Conservation (phyloP, 2,888 invertebrate genomes). For the Ditula angustiorana region DNA sequence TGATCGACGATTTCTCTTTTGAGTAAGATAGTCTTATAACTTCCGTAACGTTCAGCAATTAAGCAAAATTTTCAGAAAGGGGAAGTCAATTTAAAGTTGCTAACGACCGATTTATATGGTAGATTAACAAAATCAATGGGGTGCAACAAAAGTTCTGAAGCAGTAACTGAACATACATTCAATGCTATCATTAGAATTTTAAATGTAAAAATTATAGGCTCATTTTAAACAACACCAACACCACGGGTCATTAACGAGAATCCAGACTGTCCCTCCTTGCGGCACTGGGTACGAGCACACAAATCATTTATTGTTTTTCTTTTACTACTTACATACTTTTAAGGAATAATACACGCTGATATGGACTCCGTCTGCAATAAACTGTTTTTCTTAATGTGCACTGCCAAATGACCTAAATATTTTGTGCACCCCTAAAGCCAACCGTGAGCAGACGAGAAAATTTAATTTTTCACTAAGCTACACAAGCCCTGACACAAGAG, state of each 20-base stretch:
- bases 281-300: too few relatives aligned
- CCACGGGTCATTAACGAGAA: too few relatives aligned
- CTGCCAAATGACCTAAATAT: too few relatives aligned
- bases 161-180: not conserved
- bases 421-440: not conserved
- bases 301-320: too few relatives aligned
- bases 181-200: too few relatives aligned
- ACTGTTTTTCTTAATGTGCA: too few relatives aligned
- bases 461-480: not conserved
- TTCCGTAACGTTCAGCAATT: constrained; percentile 19
- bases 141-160: constrained; percentile 16
- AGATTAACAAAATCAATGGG: constrained; percentile 29
- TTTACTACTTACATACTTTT: too few relatives aligned
- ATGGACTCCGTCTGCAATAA: too few relatives aligned
- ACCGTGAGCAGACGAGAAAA: not conserved
- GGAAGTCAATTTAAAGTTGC: constrained; percentile 28
- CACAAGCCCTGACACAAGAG: not conserved
- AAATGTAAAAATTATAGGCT: too few relatives aligned
- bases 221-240: too few relatives aligned
- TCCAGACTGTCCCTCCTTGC: too few relatives aligned
- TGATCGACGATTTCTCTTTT: constrained; percentile 9
- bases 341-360: too few relatives aligned
- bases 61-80: constrained; percentile 19
- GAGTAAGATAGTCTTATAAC: constrained; percentile 20
- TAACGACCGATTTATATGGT: constrained; percentile 22